These are phyloP conservation scores for Macrobrachium nipponense DNA, from an alignment of 1,140 invertebrate genomes.

Conservation along the genomic window DNA sequence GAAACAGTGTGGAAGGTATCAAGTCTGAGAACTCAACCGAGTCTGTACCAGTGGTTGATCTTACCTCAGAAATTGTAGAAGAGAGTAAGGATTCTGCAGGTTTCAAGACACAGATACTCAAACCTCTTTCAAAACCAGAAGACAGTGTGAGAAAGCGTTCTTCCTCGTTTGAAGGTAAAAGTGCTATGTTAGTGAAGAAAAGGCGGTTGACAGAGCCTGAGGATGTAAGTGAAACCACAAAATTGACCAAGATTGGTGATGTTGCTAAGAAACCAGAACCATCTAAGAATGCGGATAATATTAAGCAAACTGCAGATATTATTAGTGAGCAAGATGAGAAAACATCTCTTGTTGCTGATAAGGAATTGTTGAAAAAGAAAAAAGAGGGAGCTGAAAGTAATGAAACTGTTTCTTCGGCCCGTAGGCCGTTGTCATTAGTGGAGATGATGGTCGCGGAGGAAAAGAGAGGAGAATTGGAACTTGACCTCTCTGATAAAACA, in stretches of 20 bases:
- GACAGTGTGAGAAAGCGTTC: not conserved
- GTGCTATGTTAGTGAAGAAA: too few species aligned
- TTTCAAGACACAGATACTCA: not conserved
- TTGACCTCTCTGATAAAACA: conserved; percentile 43
- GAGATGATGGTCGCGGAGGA: conserved; percentile 63
- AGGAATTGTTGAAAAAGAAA: too few species aligned
- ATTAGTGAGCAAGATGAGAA: too few species aligned
- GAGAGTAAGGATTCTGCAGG: not conserved
- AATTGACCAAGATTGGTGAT: too few species aligned
- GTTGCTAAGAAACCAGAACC: not conserved
- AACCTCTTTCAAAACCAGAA: not conserved
- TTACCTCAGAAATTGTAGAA: conserved; percentile 3
- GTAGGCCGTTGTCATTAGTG: conserved; percentile 46
- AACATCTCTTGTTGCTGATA: too few species aligned
- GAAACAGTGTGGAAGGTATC: not conserved
- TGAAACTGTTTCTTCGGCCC: not conserved
- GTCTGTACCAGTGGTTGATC: conserved; percentile 26
- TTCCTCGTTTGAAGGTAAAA: not conserved
- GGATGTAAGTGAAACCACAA: too few species aligned
- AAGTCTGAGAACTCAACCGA: not conserved
- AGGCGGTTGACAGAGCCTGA: too few species aligned
- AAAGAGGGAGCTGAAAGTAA: not conserved
- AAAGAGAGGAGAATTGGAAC: conserved; percentile 60
- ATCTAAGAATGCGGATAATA: not conserved
- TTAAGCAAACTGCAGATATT: not conserved